A percentile compares a stretch with the other conserved stretches of the same genome.
These are phyloP conservation scores for Acanthiza pusilla DNA, from an alignment of 2,797 vertebrate genomes.

Conservation along the genomic window DNA sequence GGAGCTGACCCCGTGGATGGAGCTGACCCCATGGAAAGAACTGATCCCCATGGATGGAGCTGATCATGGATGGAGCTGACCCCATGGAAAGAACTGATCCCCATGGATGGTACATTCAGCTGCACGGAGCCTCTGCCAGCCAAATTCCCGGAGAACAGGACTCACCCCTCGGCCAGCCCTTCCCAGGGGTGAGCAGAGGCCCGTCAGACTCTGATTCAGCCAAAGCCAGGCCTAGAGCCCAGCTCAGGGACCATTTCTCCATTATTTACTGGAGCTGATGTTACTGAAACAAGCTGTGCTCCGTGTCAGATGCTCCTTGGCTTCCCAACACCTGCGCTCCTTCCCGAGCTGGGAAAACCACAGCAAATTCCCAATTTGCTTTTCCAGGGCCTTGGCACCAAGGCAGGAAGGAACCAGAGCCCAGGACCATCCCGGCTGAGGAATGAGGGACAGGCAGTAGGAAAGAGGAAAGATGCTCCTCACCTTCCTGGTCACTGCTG, in stretches of 20 bases:
- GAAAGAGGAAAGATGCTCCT: constrained; percentile 51
- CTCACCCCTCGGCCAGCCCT: rapidly evolving
- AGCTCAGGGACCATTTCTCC: neutral
- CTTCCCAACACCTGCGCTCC: neutral
- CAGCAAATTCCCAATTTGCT: neutral
- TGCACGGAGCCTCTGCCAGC: neutral
- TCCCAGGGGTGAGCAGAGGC: rapidly evolving
- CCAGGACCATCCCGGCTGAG: neutral
- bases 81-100: neutral
- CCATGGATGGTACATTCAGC: neutral
- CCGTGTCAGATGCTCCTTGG: neutral
- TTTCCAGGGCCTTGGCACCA: neutral
- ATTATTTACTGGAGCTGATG: neutral
- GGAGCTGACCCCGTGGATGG: too few relatives aligned
- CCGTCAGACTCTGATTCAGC: neutral
- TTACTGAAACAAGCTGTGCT: neutral
- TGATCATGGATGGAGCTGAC: too few relatives aligned
- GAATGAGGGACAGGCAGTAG: neutral
- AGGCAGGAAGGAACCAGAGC: constrained; percentile 34
- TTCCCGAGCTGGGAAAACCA: neutral
- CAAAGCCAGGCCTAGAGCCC: neutral
- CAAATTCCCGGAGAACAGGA: neutral
- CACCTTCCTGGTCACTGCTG: constrained; percentile 96
- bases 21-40: too few relatives aligned
- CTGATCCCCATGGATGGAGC: too few relatives aligned